Evolutionary conservation across 2,888 invertebrate species (phyloP), one percentile per base, ranked within the genome.

Genomic region (Drosophila conformis): DNA sequence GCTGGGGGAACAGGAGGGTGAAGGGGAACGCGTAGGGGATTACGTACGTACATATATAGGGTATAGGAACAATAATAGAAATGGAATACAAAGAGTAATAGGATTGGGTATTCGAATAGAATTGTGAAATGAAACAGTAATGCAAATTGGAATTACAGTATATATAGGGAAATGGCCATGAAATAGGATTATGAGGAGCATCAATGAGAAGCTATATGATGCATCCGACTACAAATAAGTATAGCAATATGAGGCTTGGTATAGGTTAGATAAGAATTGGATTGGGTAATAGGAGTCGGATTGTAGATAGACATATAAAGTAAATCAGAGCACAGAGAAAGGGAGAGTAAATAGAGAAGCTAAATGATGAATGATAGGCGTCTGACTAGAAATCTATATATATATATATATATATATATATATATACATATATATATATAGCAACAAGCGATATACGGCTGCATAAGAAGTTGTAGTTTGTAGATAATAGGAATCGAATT

Each of bases 111-210:
- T 52, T 29, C 29, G 10, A 61, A 71, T 27, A 31, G 40, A 27
- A 38, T 21, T 57, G 46, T 18, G n/a, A 38, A 51, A 25, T 25
- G 59, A 61, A 52, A 42, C 11, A 49, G 51, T 36, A 51, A 52
- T 25, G 35, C 40, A 56, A 61, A 60, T 46, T 33, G 57, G 38
- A n/a, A 53, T 38, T n/a, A 29, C 10, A 54, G 27, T 33, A 4
- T 6, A 31, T 31, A 7, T 21, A 2, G 18, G 6, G 11, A 25
- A 52, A 33, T 27, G n/a, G 27, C 36, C 5, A 38, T 4, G n/a
- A 54, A 56, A 38, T 27, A 1, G 18, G 27, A 15, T 27, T n/a
- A 6, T n/a, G 6, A n/a, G 4, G 25, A 15, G 21, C 46, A 46
- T 13, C 13, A 46, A 13, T 21, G 21, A 4, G 21, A 7, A 7